Evolutionary conservation across 2,113 vertebrate genomes (phyloP).

Genomic region (Lycaon pictus): DNA sequence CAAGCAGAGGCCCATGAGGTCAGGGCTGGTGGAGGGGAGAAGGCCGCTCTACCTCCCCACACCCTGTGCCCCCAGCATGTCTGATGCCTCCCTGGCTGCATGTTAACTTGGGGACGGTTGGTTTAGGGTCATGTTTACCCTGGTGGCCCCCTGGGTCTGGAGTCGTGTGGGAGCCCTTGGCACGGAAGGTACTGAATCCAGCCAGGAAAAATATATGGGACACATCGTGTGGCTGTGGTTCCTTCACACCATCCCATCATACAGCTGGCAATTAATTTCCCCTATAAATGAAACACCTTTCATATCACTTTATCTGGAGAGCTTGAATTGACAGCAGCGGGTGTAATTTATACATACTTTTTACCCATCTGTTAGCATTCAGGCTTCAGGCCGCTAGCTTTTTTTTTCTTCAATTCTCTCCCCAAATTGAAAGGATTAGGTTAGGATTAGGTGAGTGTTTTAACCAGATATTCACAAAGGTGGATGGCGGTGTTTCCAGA

Average conservation of each 20-base stretch:
- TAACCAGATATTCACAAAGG: conserved; percentile 86
- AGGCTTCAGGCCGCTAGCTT: conserved; percentile 64
- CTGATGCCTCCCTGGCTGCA: not conserved
- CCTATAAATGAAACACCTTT: conserved; percentile 87
- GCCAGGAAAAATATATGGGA: conserved; percentile 72
- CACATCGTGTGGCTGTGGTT: conserved; percentile 76
- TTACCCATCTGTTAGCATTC: conserved; percentile 85
- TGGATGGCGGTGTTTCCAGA: conserved; percentile 84
- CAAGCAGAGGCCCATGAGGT: not conserved
- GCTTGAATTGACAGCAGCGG: conserved; percentile 83
- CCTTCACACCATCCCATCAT: conserved; percentile 83
- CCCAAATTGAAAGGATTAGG: conserved; percentile 86
- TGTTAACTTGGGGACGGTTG: not conserved
- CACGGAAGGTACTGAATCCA: conserved; percentile 62
- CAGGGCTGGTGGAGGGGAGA: not conserved
- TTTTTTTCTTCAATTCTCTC: conserved; percentile 80
- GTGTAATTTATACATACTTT: conserved; percentile 84
- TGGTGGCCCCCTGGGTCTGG: not conserved
- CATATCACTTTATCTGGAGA: conserved; percentile 86
- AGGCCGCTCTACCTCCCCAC: not conserved
- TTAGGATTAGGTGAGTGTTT: conserved; percentile 86
- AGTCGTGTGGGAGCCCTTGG: conserved; percentile 47
- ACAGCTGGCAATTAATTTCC: conserved; percentile 86
- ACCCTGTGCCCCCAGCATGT: not conserved
- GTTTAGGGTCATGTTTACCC: conserved; percentile 40